These are phyloP conservation scores for Apodemia duryi DNA, from an alignment of 2,888 invertebrate species.

Conservation along the genomic window DNA sequence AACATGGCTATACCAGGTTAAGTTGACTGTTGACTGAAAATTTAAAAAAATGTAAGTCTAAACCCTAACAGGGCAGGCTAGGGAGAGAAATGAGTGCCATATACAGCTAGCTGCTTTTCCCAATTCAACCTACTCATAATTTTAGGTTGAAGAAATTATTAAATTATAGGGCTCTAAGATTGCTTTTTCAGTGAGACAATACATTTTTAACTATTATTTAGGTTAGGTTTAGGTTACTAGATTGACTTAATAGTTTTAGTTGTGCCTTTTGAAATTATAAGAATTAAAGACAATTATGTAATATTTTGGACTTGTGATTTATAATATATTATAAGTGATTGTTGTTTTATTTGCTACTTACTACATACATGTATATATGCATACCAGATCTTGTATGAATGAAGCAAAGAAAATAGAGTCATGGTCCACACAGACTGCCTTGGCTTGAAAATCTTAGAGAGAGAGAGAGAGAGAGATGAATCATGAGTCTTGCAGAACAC, in stretches of 20 bases:
- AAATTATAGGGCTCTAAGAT: too few species aligned
- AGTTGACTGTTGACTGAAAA: background rate
- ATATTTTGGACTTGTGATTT: background rate
- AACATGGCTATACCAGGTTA: too few species aligned
- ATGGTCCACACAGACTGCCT: background rate
- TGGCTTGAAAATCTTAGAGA: too few species aligned
- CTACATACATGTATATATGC: too few species aligned
- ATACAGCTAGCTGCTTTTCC: too few species aligned
- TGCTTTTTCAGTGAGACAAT: too few species aligned
- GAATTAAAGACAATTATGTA: slow-evolving; percentile 1
- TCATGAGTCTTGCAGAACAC: too few species aligned
- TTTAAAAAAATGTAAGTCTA: background rate
- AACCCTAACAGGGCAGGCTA: background rate
- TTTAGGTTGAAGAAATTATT: too few species aligned
- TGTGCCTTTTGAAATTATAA: slow-evolving; percentile 1
- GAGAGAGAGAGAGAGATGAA: too few species aligned
- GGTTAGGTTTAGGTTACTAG: background rate
- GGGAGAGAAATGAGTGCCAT: background rate
- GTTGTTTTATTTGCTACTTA: background rate
- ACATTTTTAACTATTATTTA: background rate
- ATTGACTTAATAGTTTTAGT: background rate
- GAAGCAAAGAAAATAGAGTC: background rate
- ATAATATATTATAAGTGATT: background rate
- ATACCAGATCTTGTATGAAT: too few species aligned
- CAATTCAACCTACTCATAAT: too few species aligned